Conservation (phyloP, 2,888 invertebrate species). For the Synanthedon myopaeformis region DNA sequence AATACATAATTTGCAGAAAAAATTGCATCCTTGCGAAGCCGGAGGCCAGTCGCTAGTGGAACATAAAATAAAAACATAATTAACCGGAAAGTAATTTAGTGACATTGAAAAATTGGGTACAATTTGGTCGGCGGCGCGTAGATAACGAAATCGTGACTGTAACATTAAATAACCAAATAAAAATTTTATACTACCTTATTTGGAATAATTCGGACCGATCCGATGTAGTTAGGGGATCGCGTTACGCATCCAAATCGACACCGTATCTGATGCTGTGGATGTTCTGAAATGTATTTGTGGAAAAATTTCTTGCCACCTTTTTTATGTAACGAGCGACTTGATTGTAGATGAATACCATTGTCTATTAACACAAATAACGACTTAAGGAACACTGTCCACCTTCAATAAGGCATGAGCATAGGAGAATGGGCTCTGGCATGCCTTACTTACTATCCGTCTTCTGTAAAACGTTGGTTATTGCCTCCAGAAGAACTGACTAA, state of each 20-base stretch:
- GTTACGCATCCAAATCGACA: conserved; percentile 49
- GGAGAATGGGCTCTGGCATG: conserved; percentile 4
- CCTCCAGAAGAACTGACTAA: too few relatives aligned
- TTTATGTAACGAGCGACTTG: not conserved
- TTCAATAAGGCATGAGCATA: not conserved
- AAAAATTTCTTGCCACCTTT: not conserved
- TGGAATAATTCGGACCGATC: conserved; percentile 35
- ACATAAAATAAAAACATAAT: too few relatives aligned
- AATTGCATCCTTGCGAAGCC: too few relatives aligned
- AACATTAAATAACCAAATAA: conserved; percentile 27
- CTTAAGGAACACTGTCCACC: too few relatives aligned
- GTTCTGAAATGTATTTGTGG: too few relatives aligned
- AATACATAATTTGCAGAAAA: too few relatives aligned
- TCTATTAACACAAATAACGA: not conserved
- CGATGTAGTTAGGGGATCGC: conserved; percentile 37
- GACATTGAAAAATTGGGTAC: not conserved
- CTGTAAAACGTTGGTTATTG: too few relatives aligned
- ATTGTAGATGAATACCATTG: not conserved
- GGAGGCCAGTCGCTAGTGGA: too few relatives aligned
- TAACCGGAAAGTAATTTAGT: too few relatives aligned
- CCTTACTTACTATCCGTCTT: not conserved
- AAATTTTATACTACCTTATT: conserved; percentile 34
- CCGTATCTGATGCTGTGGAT: conserved; percentile 19
- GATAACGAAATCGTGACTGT: conserved; percentile 11
- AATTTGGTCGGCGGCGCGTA: not conserved